A percentile compares a stretch with the other conserved stretches of the same genome.
These are phyloP conservation scores for Heliconius melpomene DNA, from an alignment of 1,140 invertebrate genomes.

Conservation along the genomic window DNA sequence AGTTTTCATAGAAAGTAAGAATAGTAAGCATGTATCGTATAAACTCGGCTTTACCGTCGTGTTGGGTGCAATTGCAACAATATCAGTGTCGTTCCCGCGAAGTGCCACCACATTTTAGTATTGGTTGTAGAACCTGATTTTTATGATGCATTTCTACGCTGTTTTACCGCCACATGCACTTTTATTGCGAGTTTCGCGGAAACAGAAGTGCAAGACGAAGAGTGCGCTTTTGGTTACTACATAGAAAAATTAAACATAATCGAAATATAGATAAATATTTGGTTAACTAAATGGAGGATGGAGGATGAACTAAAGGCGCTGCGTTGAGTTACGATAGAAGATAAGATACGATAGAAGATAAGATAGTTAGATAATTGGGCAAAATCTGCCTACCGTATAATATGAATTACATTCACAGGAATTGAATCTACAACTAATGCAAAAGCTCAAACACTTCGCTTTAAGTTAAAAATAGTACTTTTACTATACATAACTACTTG, in stretches of 20 bases:
- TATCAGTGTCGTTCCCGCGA: slow-evolving; percentile 44
- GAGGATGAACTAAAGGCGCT: too few species aligned
- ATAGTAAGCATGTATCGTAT: slow-evolving; percentile 36
- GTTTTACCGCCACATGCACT: neutral
- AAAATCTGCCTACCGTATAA: too few species aligned
- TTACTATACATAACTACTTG: neutral
- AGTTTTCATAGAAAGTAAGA: neutral
- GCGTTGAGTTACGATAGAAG: too few species aligned
- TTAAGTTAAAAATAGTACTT: neutral
- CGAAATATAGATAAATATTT: neutral
- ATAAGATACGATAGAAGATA: too few species aligned
- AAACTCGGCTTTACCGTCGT: slow-evolving; percentile 46
- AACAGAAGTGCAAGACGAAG: neutral
- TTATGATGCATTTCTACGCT: slow-evolving; percentile 17
- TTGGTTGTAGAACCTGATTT: slow-evolving; percentile 40
- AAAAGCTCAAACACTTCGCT: too few species aligned
- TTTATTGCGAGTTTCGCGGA: neutral
- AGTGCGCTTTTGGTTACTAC: too few species aligned
- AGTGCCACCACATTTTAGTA: slow-evolving; percentile 49
- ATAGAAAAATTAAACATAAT: too few species aligned
- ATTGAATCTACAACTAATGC: too few species aligned
- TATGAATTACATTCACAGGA: too few species aligned
- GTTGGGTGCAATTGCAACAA: slow-evolving; percentile 50
- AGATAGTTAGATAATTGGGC: too few species aligned
- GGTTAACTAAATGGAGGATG: too few species aligned